Percentiles rank a stretch among this genome's conserved stretches.
Conservation (phyloP, 92 coral and sea anemone genomes). For the Palythoa caribaeorum region DNA sequence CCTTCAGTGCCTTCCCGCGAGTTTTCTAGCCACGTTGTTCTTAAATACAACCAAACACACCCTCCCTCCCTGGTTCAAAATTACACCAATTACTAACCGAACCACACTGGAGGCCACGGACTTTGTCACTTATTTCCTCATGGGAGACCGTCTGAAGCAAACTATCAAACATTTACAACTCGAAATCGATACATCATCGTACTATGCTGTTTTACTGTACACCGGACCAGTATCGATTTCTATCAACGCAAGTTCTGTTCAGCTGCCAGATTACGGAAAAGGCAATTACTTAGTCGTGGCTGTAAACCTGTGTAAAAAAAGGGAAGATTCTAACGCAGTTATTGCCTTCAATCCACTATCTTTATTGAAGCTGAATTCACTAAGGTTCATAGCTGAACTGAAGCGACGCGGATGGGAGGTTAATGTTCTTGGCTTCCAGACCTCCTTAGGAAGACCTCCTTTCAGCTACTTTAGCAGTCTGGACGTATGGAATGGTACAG, state of each 20-base stretch:
- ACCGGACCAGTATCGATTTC: conserved; percentile 57
- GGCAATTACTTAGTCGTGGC: conserved; percentile 56
- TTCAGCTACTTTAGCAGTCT: conserved; percentile 11
- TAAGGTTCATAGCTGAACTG: conserved; percentile 40
- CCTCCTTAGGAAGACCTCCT: conserved; percentile 34
- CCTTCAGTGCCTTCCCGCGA: conserved; percentile 49
- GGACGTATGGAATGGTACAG: conserved; percentile 28
- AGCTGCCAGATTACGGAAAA: conserved; percentile 45
- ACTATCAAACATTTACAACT: conserved; percentile 56
- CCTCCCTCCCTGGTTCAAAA: conserved; percentile 75
- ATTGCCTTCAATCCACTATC: conserved; percentile 53
- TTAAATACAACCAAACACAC: conserved; percentile 51
- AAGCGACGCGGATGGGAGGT: conserved; percentile 56
- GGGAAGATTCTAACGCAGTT: conserved; percentile 44
- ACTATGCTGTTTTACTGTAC: conserved; percentile 68
- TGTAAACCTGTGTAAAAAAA: conserved; percentile 58
- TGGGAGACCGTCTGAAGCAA: conserved; percentile 54
- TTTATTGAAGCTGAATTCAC: conserved; percentile 21
- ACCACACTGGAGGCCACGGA: conserved; percentile 47
- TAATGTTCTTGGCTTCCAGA: conserved; percentile 57
- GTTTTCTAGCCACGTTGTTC: conserved; percentile 61
- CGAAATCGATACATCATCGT: conserved; percentile 46
- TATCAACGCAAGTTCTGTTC: conserved; percentile 46
- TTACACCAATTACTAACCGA: conserved; percentile 39
- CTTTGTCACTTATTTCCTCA: conserved; percentile 58